Evolutionary conservation across 2,113 vertebrate species (phyloP), one percentile per base, ranked within the genome.

Genomic region (Cyrtonyx montezumae): DNA sequence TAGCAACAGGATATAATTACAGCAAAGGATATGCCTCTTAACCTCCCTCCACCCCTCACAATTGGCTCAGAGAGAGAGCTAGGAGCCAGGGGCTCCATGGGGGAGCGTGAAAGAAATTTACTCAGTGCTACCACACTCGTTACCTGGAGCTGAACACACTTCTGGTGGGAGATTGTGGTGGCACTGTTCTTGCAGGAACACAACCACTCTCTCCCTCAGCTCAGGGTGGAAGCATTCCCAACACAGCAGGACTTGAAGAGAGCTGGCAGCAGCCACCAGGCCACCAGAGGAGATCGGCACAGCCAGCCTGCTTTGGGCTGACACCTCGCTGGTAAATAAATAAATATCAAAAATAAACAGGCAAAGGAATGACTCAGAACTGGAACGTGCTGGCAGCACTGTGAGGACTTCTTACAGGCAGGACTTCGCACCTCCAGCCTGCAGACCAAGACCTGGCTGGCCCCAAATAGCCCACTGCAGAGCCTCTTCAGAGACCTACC

Each of bases 1-100:
- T 84, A 96, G 91, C 91, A 96, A 96, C 84, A 96, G 95, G 81
- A 94, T 94, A 95, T 94, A 94, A 97, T 97, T 95, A 96, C 86
- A 66, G 93, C 74, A 88, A 89, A 95, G 93, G 90, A 95, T 94
- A 93, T 91, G 78, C 90, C 81, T 92, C 71, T 93, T 79, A 94
- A 90, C 91, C 93, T 94, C 80, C 62, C 95, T 88, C 76, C 37
- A 87, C 21, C 37, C 42, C 46, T 48, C 28, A 63, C 17, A 85
- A 74, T 42, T 12, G 1, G 55, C 83, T 74, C n/a, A 65, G 79
- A 73, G 69, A 77, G 56, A 46, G 51, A 70, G 42, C 32, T 83
- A 61, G 65, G 45, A 83, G 45, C 55, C 1, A 0, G 67, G 56
- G 46, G 42, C 65, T 95, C 65, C 66, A 19, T 34, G 40, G 26